Evolutionary conservation across 1,140 invertebrate species (phyloP), one percentile per base, ranked within the genome.

Genomic region (Papilio glaucus): DNA sequence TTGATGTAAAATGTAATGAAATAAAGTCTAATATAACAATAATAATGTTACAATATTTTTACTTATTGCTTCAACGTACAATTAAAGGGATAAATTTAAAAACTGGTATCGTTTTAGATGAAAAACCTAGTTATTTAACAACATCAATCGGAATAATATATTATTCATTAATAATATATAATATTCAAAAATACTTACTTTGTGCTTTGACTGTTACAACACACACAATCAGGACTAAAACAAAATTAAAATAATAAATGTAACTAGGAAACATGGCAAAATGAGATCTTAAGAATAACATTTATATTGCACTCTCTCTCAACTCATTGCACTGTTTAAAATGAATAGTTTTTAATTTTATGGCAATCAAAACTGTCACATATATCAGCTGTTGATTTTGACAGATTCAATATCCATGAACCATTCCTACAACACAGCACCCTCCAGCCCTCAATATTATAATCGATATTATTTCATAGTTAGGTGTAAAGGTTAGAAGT

Each of bases 341-440:
- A 57, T 10, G 0, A 49, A 24, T 53, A 57, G 24, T 38, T 49
- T 72, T 26, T 18, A 67, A 33, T 26, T 71, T 70, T 73, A 65
- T 53, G 57, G 65, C 60, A 42, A 73, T 69, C 42, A 72, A 69
- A 60, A 74, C 69, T 73, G 72, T 75, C 72, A 68, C 65, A 70
- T 78, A 76, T 69, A 85, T 84, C 85, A 87, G 84, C 84, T 85
- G 86, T 82, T 83, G 68, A 78, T 77, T 72, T 79, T 85, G 80
- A 81, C 81, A 82, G 71, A 38, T 71, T 65, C n/a, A 72, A 75
- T 77, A 71, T 67, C 65, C 39, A 71, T 67, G 63, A 61, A 61
- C 24, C 71, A n/a, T n/a, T n/a, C n/a, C n/a, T n/a, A 10, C 38
- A 33, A 18, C 49, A 24, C 21, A 57, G 24, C 18, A 24, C 0